Conservation (phyloP, 2,113 vertebrate genomes). For the Sander vitreus region DNA sequence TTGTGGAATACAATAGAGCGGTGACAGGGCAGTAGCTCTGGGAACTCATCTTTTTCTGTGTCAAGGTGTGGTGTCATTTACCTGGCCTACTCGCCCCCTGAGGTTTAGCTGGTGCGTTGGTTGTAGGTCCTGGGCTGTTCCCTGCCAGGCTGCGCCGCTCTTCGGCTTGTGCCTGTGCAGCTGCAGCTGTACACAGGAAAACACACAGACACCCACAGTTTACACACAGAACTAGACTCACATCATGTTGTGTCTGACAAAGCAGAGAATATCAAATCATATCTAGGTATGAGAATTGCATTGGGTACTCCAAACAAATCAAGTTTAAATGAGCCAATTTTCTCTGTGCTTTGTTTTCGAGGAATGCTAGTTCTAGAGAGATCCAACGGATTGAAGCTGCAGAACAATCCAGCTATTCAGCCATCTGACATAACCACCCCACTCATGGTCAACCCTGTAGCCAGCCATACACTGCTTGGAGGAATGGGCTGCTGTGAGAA, state of each 20-base stretch:
- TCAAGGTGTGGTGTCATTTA: slow-evolving; percentile 74
- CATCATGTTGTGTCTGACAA: background rate
- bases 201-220: slow-evolving; percentile 19
- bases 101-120: slow-evolving; percentile 81
- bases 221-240: slow-evolving; percentile 17
- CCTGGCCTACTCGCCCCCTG: slow-evolving; percentile 85
- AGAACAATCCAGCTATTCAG: slow-evolving; percentile 73
- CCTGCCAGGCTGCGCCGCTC: slow-evolving; percentile 89
- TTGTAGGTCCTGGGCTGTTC: slow-evolving; percentile 75
- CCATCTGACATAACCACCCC: slow-evolving; percentile 30
- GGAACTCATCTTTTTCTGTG: slow-evolving; percentile 35
- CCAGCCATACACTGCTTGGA: slow-evolving; percentile 34
- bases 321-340: slow-evolving; percentile 20
- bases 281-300: background rate
- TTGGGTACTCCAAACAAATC: background rate
- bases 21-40: slow-evolving; percentile 34
- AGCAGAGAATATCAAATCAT: slow-evolving; percentile 8
- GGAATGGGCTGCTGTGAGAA: slow-evolving; percentile 22
- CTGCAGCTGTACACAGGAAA: slow-evolving; percentile 85
- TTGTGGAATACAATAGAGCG: slow-evolving; percentile 28
- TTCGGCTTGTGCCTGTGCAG: slow-evolving; percentile 91
- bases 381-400: slow-evolving; percentile 53
- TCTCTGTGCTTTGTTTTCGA: slow-evolving; percentile 39
- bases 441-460: slow-evolving; percentile 38
- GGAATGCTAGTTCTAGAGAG: slow-evolving; percentile 60